Evolutionary conservation across 2,888 invertebrate species (phyloP).

Genomic region (Phasia obesa): DNA sequence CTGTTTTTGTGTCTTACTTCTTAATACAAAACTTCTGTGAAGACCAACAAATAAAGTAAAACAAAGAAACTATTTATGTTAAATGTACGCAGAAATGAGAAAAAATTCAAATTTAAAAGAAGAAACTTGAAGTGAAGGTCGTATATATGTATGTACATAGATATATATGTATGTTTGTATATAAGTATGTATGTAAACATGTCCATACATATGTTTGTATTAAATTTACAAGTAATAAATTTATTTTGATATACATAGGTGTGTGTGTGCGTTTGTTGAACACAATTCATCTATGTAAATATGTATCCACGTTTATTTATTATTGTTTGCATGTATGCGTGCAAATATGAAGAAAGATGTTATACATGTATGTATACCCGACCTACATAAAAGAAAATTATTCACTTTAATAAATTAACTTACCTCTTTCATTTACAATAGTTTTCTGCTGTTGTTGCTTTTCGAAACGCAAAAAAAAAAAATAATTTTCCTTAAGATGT

Average conservation of each 20-base stretch:
- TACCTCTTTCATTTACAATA: slow-evolving; percentile 71
- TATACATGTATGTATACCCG: slow-evolving; percentile 58
- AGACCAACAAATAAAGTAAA: slow-evolving; percentile 66
- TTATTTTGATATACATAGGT: neutral
- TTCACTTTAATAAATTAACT: slow-evolving; percentile 62
- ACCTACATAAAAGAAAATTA: slow-evolving; percentile 71
- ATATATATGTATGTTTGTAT: slow-evolving; percentile 40
- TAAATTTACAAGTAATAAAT: slow-evolving; percentile 39
- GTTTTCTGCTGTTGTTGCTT: slow-evolving; percentile 57
- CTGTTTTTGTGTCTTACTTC: slow-evolving; percentile 57
- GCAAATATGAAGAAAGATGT: slow-evolving; percentile 57
- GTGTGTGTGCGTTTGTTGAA: slow-evolving; percentile 10
- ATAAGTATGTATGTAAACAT: slow-evolving; percentile 16
- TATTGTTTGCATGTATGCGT: slow-evolving; percentile 40
- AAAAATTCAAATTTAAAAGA: slow-evolving; percentile 70
- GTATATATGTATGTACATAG: slow-evolving; percentile 56
- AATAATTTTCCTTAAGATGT: slow-evolving; percentile 37
- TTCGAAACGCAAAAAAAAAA: slow-evolving; percentile 50
- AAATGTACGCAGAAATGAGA: slow-evolving; percentile 67
- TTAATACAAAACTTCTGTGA: slow-evolving; percentile 61
- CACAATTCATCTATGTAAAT: slow-evolving; percentile 41
- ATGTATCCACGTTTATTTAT: slow-evolving; percentile 42
- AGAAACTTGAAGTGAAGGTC: slow-evolving; percentile 73
- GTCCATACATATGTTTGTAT: slow-evolving; percentile 37
- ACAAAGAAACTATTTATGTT: slow-evolving; percentile 71